These are phyloP conservation scores for Aldrovandia affinis DNA, from an alignment of 2,797 vertebrate species.

Conservation along the genomic window DNA sequence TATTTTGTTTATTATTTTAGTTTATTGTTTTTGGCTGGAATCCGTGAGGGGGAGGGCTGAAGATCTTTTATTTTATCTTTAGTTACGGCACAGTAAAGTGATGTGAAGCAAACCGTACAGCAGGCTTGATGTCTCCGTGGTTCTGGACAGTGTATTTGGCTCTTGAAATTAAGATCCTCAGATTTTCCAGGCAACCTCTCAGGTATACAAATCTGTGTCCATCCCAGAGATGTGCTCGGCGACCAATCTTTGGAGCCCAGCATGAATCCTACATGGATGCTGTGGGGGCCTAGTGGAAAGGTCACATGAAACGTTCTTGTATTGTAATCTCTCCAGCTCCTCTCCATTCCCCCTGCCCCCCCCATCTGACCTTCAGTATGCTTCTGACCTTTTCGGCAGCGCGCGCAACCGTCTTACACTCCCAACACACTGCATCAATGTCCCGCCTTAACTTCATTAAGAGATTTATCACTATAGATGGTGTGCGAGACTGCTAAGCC, in stretches of 20 bases:
- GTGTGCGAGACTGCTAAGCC: not conserved
- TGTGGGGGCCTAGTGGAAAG: not conserved
- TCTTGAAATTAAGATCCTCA: not conserved
- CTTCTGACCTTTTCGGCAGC: not conserved
- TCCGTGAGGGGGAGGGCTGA: too few species aligned
- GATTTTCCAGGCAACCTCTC: not conserved
- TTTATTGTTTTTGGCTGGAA: too few species aligned
- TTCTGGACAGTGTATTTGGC: too few species aligned
- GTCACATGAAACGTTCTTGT: not conserved
- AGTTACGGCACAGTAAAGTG: too few species aligned
- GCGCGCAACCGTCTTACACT: not conserved
- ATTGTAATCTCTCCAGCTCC: not conserved
- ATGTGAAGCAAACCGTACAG: too few species aligned
- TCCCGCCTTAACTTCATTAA: conserved; percentile 2
- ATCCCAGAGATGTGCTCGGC: not conserved
- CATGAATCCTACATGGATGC: not conserved
- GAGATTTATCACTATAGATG: not conserved
- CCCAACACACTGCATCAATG: not conserved
- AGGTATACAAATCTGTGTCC: not conserved
- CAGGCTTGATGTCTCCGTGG: too few species aligned
- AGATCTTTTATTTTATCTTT: too few species aligned
- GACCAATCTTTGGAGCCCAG: not conserved
- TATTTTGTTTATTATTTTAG: too few species aligned
- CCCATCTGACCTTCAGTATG: too few species aligned
- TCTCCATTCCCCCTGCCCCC: not conserved